phyloP scores from a whole-genome alignment of 2,797 vertebrate species.

The Hipposideros larvatus region DNA sequence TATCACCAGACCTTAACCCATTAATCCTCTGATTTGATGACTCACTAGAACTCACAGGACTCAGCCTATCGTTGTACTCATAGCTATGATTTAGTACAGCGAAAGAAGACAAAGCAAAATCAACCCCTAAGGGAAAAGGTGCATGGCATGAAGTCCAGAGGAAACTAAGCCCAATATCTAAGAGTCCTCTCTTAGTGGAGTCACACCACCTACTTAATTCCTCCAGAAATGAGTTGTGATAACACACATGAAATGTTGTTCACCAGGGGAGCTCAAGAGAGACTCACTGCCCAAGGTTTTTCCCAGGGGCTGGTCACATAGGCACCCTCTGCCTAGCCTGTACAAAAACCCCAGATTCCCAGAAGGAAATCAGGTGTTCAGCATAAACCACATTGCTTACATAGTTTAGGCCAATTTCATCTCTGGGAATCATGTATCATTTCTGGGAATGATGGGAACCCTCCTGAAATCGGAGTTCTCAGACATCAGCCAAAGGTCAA shows the following conservation, averaged over 20 bases:
- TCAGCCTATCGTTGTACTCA: not conserved
- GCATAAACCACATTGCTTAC: not conserved
- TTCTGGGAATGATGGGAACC: not conserved
- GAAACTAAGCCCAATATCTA: not conserved
- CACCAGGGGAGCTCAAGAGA: not conserved
- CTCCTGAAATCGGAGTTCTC: not conserved
- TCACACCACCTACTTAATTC: not conserved
- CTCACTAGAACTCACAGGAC: not conserved
- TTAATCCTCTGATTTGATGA: not conserved
- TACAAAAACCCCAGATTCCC: no score
- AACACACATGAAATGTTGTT: not conserved
- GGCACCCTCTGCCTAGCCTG: no score
- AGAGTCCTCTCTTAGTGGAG: not conserved
- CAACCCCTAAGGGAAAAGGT: not conserved
- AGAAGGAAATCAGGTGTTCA: not conserved
- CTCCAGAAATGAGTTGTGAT: not conserved
- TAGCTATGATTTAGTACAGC: not conserved
- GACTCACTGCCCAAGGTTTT: no score
- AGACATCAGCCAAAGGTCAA: not conserved
- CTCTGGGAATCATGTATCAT: not conserved
- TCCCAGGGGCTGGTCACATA: no score
- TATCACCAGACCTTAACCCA: not conserved
- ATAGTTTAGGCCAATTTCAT: not conserved
- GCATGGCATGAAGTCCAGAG: not conserved
- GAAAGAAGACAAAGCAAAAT: constrained; percentile 28